Base-by-base conservation (phyloP, 30 jellyfish, hydroid and myxozoan genomes). In the Hydractinia symbiolongicarpus region DNA sequence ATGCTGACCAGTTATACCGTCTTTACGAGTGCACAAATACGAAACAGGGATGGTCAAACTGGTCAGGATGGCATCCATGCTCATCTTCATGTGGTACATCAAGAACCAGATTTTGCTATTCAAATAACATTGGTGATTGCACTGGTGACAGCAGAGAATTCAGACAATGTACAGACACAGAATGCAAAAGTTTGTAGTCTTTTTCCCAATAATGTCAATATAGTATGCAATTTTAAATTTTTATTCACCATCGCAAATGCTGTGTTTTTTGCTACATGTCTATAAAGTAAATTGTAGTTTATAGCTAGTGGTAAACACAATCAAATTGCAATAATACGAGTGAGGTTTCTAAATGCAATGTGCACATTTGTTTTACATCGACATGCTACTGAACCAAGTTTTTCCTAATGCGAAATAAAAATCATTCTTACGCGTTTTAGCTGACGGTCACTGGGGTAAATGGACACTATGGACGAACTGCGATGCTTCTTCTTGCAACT, bases 21-120 rank as follows among this genome's bases (percentile, higher is more conserved):
- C 72, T 85, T 4, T 85, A 85, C 60, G 84, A 85, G 44, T 85
- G 94, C 62, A 30, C 67, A 40, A 73, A 85, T 77, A 77, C 78
- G 76, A 64, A 64, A 64, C 9, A 64, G 16, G 74, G 74, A 6
- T 64, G 74, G 74, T 64, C 90, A 54, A 55, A 77, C 14, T 87
- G 95, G 95, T 72, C 95, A 4, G 20, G 14, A 40, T 87, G 76
- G 77, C 85, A 88, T 40, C 95, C 95, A 6, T 87, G 95, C 67
- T 77, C 72, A 51, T 10, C 19, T 13, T 7, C 52, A 5, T 87
- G 95, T 70, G 15, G 6, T n/a, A 87, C 79, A 69, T 30, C 54
- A 55, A 72, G 95, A n/a, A 88, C 79, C 58, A 66, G 89, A 10
- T 87, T 87, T 64, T 87, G 95, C 64, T 10, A 70, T 60, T 71